A percentile compares a stretch with the other conserved stretches of the same genome.
Evolutionary conservation across 2,113 vertebrate genomes (phyloP).

Genomic region (Ptyas mucosa): DNA sequence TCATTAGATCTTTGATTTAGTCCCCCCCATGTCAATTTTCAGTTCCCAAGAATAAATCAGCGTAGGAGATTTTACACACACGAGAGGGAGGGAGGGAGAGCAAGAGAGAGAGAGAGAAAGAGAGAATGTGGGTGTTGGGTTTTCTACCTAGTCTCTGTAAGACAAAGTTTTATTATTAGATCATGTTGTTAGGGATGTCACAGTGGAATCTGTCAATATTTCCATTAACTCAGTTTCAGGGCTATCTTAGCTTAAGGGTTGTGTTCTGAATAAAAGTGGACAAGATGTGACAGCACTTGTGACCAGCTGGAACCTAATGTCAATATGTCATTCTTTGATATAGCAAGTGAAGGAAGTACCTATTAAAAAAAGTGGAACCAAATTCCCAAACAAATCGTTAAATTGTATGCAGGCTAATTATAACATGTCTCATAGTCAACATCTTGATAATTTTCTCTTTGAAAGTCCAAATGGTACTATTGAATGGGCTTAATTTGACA

Average conservation of each 20-base stretch:
- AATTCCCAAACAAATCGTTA: background rate
- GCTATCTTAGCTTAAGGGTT: slow-evolving; percentile 32
- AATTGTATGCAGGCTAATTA: background rate
- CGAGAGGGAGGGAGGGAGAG: too few species aligned
- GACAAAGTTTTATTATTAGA: slow-evolving; percentile 14
- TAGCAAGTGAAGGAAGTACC: background rate
- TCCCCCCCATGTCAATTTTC: slow-evolving; percentile 19
- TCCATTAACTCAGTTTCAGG: slow-evolving; percentile 47
- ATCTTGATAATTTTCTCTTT: background rate
- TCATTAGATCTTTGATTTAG: slow-evolving; percentile 39
- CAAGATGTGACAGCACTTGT: background rate
- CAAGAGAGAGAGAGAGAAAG: too few species aligned
- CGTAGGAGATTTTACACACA: background rate
- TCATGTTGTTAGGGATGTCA: slow-evolving; percentile 18
- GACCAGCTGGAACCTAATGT: slow-evolving; percentile 29
- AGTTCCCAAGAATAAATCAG: slow-evolving; percentile 15
- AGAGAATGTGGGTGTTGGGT: background rate
- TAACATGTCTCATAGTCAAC: background rate
- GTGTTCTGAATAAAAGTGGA: slow-evolving; percentile 11
- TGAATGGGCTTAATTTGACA: slow-evolving; percentile 4
- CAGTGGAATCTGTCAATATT: slow-evolving; percentile 34
- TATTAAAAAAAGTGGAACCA: background rate
- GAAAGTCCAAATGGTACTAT: background rate
- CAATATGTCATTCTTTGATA: slow-evolving; percentile 20
- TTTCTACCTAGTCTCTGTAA: slow-evolving; percentile 32